phyloP scores from a whole-genome alignment of 2,113 vertebrate species.

The Gavia stellata region DNA sequence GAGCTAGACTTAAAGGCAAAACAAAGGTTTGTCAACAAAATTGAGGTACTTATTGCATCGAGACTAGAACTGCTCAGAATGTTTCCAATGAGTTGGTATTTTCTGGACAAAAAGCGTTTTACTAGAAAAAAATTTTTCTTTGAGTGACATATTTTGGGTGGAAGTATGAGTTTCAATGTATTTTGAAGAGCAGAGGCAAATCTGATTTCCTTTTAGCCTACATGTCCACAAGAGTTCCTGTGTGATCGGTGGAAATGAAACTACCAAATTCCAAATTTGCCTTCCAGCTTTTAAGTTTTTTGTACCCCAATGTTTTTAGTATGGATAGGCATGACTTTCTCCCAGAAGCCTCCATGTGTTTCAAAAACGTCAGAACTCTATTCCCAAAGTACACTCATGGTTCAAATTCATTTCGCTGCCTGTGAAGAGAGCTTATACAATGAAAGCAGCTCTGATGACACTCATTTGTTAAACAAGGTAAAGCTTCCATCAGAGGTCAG shows the following conservation, averaged over 20 bases:
- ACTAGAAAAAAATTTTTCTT: not conserved
- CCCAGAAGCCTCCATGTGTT: not conserved
- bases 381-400: not conserved
- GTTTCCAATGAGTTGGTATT: not conserved
- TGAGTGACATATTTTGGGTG: not conserved
- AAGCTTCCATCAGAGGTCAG: not conserved
- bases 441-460: not conserved
- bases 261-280: not conserved
- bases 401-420: not conserved
- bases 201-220: not conserved
- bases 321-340: not conserved
- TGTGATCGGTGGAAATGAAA: not conserved
- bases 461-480: not conserved
- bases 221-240: rapidly evolving
- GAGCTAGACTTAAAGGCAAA: not conserved
- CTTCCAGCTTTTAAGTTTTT: not conserved
- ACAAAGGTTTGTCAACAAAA: not conserved
- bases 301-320: not conserved
- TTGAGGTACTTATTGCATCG: not conserved
- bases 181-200: not conserved
- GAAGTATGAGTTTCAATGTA: not conserved
- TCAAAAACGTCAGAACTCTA: not conserved
- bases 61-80: not conserved
- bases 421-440: not conserved
- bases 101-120: not conserved